Evolutionary conservation across 2,113 vertebrate species (phyloP), one percentile per base, ranked within the genome.

Genomic region (Epinephelus moara): DNA sequence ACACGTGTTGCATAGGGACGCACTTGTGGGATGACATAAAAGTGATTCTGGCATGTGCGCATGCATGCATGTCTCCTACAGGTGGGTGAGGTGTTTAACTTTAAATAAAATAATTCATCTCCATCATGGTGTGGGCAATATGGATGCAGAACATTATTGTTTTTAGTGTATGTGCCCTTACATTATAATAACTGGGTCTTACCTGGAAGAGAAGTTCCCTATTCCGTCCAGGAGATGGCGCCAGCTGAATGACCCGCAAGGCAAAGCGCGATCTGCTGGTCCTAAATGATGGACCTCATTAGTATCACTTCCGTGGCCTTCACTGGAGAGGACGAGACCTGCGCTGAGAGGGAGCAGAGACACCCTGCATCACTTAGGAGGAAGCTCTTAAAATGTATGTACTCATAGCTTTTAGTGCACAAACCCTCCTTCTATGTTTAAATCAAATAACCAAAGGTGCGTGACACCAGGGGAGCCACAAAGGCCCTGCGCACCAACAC

Each of bases 211-310:
- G 75, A 19, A 55, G 50, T 80, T 72, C 63, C 4, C 4, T 62
- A 1, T 62, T 70, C 18, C 42, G 2, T 92, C 97, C 97, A 97
- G 97, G 90, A 98, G 98, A 97, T 98, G 97, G 97, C 97, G 97
- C 95, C 92, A 95, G 89, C 86, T 94, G 95, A 94, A 96, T 88
- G 82, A 86, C 82, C 73, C 70, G 72, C 69, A 70, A 30, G 66
- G 33, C 40, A n/a, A 50, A 27, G 42, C 57, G 4, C 42, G 70
- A 25, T 30, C 40, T 71, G 61, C 59, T 61, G 76, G 70, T 33
- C 62, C 50, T 12, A 14, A 15, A 49, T 2, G 61, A 33, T 40
- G 69, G 72, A 73, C 63, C 62, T 63, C 11, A 49, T 60, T 30
- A 75, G 62, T 37, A 33, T 77, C 57, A 53, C 57, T 23, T 42